Conservation (phyloP, 2,113 vertebrate genomes). For the Sisor rabdophorus region DNA sequence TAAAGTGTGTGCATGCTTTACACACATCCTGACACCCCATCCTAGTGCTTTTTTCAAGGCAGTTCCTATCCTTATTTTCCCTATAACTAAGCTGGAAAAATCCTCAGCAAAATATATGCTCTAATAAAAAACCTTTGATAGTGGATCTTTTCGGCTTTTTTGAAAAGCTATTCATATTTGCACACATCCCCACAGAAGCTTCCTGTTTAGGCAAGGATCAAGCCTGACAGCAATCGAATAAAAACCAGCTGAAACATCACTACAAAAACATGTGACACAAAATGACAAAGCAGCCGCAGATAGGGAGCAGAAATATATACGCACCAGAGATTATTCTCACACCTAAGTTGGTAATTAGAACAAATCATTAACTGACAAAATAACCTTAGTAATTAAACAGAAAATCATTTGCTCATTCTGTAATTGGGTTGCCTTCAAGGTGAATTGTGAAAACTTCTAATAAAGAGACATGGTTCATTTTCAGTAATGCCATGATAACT, state of each 20-base stretch:
- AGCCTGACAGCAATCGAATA: slow-evolving; percentile 18
- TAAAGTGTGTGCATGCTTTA: background rate
- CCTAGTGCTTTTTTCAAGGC: background rate
- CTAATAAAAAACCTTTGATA: background rate
- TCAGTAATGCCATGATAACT: no score
- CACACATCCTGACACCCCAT: background rate
- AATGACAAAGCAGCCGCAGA: background rate
- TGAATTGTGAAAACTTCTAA: background rate
- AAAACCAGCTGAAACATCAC: slow-evolving; percentile 16
- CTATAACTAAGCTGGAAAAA: background rate
- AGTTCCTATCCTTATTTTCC: background rate
- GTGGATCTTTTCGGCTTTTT: no score
- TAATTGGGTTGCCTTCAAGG: background rate
- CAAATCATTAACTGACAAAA: slow-evolving; percentile 11
- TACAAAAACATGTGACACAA: slow-evolving; percentile 9
- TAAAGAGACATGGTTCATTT: background rate
- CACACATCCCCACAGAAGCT: slow-evolving; percentile 10
- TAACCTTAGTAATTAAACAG: background rate
- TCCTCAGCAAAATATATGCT: background rate
- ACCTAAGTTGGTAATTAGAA: slow-evolving; percentile 3
- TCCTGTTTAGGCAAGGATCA: slow-evolving; percentile 20
- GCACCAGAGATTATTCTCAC: background rate
- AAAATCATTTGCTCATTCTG: background rate
- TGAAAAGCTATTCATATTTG: background rate
- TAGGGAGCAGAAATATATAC: background rate